These are phyloP conservation scores for Myoxocephalus aenaeus DNA, from an alignment of 2,797 vertebrate species.

Conservation along the genomic window DNA sequence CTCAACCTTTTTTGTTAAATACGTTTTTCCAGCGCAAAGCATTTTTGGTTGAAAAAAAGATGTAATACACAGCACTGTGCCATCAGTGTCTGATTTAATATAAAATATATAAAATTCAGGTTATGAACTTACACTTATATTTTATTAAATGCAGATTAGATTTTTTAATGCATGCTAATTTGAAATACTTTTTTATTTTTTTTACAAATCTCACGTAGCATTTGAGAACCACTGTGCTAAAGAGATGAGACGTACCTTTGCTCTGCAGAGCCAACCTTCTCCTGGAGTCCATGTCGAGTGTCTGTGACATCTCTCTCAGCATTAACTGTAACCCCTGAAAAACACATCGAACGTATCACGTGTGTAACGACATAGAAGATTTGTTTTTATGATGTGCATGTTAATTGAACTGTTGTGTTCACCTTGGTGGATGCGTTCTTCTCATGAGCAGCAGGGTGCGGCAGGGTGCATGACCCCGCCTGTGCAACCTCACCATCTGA, in stretches of 20 bases:
- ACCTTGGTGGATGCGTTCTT: slow-evolving; percentile 90
- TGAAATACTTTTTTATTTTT: too few species aligned
- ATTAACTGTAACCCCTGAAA: slow-evolving; percentile 87
- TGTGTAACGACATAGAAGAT: not conserved
- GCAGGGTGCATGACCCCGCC: slow-evolving; percentile 74
- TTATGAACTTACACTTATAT: too few species aligned
- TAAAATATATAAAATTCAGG: too few species aligned
- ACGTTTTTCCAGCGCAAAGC: too few species aligned
- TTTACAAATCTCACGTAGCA: too few species aligned
- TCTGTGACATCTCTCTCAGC: slow-evolving; percentile 84
- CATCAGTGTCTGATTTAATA: too few species aligned
- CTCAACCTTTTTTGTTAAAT: too few species aligned
- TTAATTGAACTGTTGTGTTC: slow-evolving; percentile 17
- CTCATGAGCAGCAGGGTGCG: slow-evolving; percentile 84
- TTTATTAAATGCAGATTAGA: too few species aligned
- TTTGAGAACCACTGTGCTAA: not conserved
- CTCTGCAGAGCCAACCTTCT: slow-evolving; percentile 88
- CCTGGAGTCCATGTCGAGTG: slow-evolving; percentile 88
- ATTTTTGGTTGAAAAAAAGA: too few species aligned
- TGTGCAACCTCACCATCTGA: slow-evolving; percentile 83
- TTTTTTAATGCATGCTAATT: too few species aligned
- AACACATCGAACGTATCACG: slow-evolving; percentile 32
- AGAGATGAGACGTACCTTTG: slow-evolving; percentile 84
- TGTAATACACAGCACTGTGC: too few species aligned
- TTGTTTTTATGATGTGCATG: not conserved